Percentiles rank a stretch among this genome's conserved stretches.
Conservation (phyloP, 1,140 invertebrate species). For the Zaprionus capensis region DNA sequence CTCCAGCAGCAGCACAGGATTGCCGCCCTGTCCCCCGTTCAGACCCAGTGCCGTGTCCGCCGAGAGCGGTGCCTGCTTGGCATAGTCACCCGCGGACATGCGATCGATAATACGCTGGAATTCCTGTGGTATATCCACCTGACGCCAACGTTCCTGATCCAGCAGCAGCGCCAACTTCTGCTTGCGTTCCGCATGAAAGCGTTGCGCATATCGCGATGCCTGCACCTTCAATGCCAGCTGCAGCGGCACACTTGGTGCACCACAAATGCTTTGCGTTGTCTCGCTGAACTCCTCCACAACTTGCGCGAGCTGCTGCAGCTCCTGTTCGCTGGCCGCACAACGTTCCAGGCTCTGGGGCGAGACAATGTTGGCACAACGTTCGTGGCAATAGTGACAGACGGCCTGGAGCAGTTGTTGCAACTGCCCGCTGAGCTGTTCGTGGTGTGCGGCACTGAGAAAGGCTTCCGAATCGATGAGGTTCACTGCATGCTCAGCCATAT, state of each 20-base stretch:
- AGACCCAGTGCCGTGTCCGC: conserved; percentile 23
- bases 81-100: conserved; percentile 86
- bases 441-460: conserved; percentile 89
- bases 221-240: conserved; percentile 93
- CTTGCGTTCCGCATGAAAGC: conserved; percentile 95
- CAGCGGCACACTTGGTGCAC: conserved; percentile 91
- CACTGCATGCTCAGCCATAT: conserved; percentile 83
- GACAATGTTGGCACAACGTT: conserved; percentile 93
- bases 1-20: conserved; percentile 88
- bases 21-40: conserved; percentile 57
- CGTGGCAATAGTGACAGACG: conserved; percentile 96
- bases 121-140: conserved; percentile 94
- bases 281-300: conserved; percentile 92
- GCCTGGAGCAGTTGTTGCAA: conserved; percentile 91
- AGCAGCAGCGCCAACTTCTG: conserved; percentile 92
- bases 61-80: conserved; percentile 50
- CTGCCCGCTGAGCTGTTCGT: conserved; percentile 88
- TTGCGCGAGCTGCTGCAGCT: conserved; percentile 91
- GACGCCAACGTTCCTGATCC: conserved; percentile 96
- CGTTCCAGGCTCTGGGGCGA: conserved; percentile 90
- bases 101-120: conserved; percentile 94
- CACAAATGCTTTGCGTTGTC: conserved; percentile 91
- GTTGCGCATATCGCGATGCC: conserved; percentile 95
- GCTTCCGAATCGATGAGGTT: conserved; percentile 87
- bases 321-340: conserved; percentile 87